A percentile compares a stretch with the other conserved stretches of the same genome.
phyloP scores from a whole-genome alignment of 2,888 invertebrate species.

The Encarsia formosa region DNA sequence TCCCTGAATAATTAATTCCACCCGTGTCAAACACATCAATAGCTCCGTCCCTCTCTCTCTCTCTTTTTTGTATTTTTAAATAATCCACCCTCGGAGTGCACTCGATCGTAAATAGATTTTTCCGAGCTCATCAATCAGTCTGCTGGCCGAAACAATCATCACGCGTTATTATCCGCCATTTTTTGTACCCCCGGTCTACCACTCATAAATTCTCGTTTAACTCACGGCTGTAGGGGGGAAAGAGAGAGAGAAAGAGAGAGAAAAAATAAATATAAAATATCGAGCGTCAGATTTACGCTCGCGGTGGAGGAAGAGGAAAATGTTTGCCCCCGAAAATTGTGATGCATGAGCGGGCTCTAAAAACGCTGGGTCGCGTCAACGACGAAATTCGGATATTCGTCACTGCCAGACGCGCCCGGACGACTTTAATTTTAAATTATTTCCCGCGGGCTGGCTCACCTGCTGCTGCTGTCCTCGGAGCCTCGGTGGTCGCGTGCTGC shows the following conservation, averaged over 20 bases:
- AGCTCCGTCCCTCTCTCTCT: no score
- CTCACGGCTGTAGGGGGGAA: slow-evolving; percentile 5
- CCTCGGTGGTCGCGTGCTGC: slow-evolving; percentile 44
- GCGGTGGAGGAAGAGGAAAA: neutral
- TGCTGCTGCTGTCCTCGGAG: slow-evolving; percentile 42
- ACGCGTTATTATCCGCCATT: slow-evolving; percentile 10
- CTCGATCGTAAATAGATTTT: no score
- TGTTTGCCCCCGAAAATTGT: slow-evolving; percentile 27
- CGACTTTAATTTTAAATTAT: slow-evolving; percentile 24
- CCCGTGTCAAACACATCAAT: no score
- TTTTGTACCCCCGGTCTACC: neutral
- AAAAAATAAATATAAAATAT: slow-evolving; percentile 23
- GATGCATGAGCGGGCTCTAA: slow-evolving; percentile 36
- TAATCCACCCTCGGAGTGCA: no score
- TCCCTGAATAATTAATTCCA: no score
- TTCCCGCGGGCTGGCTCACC: slow-evolving; percentile 6
- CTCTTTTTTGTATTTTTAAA: no score
- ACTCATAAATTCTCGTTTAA: slow-evolving; percentile 23
- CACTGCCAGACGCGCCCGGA: slow-evolving; percentile 27
- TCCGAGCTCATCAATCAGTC: no score
- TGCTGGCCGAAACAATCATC: slow-evolving; percentile 15
- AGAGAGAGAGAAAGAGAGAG: neutral
- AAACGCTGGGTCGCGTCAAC: slow-evolving; percentile 23
- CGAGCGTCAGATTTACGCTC: no score
- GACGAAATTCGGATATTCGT: slow-evolving; percentile 37